phyloP scores from a whole-genome alignment of 2,797 vertebrate species.

The Leptodactylus fallax region DNA sequence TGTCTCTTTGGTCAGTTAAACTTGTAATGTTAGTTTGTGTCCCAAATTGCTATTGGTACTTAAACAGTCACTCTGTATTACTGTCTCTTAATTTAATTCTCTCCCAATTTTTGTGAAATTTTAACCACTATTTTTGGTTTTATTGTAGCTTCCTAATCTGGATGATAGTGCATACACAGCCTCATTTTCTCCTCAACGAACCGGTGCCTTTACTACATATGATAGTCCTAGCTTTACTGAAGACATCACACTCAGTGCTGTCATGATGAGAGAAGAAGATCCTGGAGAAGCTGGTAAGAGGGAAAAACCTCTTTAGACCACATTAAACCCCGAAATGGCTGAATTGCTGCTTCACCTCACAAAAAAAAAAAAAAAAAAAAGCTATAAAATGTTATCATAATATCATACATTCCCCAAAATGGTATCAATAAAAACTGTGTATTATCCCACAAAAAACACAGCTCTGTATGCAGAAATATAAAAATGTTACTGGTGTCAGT shows the following conservation, averaged over 20 bases:
- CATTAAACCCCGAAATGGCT: background rate
- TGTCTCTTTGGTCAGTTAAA: conserved; percentile 75
- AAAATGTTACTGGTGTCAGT: too few relatives aligned
- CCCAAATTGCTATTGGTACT: background rate
- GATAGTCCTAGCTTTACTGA: conserved; percentile 82
- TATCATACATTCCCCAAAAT: too few relatives aligned
- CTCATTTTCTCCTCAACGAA: conserved; percentile 79
- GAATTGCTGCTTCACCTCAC: too few relatives aligned
- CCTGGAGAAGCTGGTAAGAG: conserved; percentile 89
- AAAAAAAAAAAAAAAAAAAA: too few relatives aligned
- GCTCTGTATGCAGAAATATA: too few relatives aligned
- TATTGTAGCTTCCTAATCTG: conserved; percentile 74
- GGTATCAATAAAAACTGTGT: too few relatives aligned
- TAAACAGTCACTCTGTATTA: too few relatives aligned
- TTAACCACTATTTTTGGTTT: background rate
- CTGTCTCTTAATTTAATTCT: too few relatives aligned
- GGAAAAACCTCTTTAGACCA: background rate
- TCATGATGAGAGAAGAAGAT: conserved; percentile 92
- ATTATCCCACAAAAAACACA: too few relatives aligned
- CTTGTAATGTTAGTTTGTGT: background rate
- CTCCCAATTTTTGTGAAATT: too few relatives aligned
- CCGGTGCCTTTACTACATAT: conserved; percentile 63
- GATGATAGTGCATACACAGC: conserved; percentile 90
- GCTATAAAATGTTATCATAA: too few relatives aligned
- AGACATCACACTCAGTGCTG: conserved; percentile 85